Conservation (phyloP, 2,113 vertebrate genomes). For the Austrofundulus limnaeus region DNA sequence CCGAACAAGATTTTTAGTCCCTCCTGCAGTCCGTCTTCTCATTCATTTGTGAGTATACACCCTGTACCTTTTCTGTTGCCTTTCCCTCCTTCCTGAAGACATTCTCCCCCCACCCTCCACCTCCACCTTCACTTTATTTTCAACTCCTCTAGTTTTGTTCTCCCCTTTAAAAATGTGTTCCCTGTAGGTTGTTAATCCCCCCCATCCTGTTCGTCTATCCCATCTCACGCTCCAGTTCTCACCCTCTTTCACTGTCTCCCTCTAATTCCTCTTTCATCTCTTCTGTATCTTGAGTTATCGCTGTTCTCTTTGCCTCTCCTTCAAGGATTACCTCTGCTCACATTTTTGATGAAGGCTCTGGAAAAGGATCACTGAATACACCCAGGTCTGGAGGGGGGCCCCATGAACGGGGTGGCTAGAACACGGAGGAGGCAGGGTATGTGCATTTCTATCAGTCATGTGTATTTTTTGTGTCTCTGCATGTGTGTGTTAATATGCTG, state of each 20-base stretch:
- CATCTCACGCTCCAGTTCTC: conserved; percentile 50
- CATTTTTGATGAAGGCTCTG: conserved; percentile 58
- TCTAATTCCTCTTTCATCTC: conserved; percentile 32
- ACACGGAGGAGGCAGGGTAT: conserved; percentile 39
- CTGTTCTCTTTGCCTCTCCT: conserved; percentile 53
- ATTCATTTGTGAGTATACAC: conserved; percentile 70
- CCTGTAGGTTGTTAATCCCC: conserved; percentile 50
- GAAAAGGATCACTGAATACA: conserved; percentile 56
- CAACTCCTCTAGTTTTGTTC: conserved; percentile 25
- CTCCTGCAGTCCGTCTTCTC: conserved; percentile 46
- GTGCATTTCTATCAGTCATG: conserved; percentile 43
- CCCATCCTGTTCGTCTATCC: conserved; percentile 57
- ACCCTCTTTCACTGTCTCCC: conserved; percentile 40
- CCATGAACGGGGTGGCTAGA: conserved; percentile 61
- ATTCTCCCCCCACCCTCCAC: conserved; percentile 6
- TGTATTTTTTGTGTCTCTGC: conserved; percentile 41
- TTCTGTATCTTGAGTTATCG: conserved; percentile 55
- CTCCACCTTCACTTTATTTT: conserved; percentile 32
- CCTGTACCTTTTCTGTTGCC: conserved; percentile 35
- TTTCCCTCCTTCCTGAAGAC: conserved; percentile 14
- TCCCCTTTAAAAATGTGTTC: conserved; percentile 52
- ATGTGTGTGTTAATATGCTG: conserved; percentile 43
- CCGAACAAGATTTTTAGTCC: conserved; percentile 54
- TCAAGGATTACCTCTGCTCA: conserved; percentile 69
- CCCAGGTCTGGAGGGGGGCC: conserved; percentile 58